These are phyloP conservation scores for Brachionus manjavacas DNA, from an alignment of 1,140 invertebrate genomes.

Conservation along the genomic window DNA sequence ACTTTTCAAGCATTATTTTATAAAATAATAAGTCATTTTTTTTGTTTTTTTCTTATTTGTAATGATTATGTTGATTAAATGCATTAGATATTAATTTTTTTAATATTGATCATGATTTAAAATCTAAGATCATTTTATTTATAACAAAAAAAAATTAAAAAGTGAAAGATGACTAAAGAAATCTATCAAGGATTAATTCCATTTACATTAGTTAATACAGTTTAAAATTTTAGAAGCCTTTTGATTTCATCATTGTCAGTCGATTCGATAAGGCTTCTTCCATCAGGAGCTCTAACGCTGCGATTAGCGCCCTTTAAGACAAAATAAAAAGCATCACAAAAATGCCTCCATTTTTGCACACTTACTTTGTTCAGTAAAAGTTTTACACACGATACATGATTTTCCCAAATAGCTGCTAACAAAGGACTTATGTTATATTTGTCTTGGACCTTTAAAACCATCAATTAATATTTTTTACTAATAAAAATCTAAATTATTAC, in stretches of 20 bases:
- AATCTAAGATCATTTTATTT: background rate
- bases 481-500: conserved; percentile 63
- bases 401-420: conserved; percentile 40
- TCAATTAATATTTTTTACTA: conserved; percentile 33
- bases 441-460: conserved; percentile 63
- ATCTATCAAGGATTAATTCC: too few relatives aligned
- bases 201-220: background rate
- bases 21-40: too few relatives aligned
- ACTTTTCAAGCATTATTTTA: too few relatives aligned
- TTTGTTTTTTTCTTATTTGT: too few relatives aligned
- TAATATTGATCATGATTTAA: background rate
- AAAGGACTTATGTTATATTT: conserved; percentile 25
- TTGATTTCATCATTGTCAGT: conserved; percentile 64
- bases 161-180: too few relatives aligned
- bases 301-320: conserved; percentile 72
- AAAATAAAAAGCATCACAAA: conserved; percentile 42
- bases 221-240: background rate
- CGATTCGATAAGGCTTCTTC: conserved; percentile 74
- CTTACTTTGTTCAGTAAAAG: conserved; percentile 75
- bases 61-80: too few relatives aligned
- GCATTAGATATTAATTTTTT: too few relatives aligned
- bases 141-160: background rate
- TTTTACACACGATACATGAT: conserved; percentile 55
- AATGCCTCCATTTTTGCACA: conserved; percentile 43
- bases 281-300: conserved; percentile 76